Conservation (phyloP, 2,113 vertebrate genomes). For the Erpornis zantholeuca region DNA sequence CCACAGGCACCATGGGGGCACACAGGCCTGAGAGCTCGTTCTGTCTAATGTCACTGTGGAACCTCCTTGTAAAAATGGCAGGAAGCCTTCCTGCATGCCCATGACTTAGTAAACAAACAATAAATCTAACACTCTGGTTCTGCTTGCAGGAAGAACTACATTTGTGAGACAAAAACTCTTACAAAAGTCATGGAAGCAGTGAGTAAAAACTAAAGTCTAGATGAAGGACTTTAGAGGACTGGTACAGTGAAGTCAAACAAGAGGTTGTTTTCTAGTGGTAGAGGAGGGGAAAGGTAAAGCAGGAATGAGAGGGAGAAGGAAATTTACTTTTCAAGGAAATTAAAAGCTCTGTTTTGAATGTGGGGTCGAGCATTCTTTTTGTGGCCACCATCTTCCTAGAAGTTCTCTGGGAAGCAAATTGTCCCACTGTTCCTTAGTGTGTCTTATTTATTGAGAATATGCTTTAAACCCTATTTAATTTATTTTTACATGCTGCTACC, state of each 20-base stretch:
- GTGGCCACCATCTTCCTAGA: background rate
- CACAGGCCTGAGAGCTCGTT: background rate
- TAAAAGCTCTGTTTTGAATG: background rate
- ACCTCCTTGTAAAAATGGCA: background rate
- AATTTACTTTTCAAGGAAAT: background rate
- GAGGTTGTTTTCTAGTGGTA: background rate
- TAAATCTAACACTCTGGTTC: background rate
- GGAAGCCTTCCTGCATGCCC: background rate
- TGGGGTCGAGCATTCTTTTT: background rate
- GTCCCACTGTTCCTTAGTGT: background rate
- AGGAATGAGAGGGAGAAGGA: background rate
- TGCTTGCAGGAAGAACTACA: background rate
- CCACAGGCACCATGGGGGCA: background rate
- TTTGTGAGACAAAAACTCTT: background rate
- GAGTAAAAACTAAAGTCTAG: background rate
- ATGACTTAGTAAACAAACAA: background rate
- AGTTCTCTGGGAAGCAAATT: background rate
- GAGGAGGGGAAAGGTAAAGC: background rate
- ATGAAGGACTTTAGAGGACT: background rate
- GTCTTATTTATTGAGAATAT: background rate
- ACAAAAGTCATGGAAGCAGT: background rate
- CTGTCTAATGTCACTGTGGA: background rate
- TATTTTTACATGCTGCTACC: background rate
- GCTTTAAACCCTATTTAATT: background rate
- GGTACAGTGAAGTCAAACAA: background rate